These are phyloP conservation scores for Amphiprion ocellaris DNA, from an alignment of 2,113 vertebrate genomes.

Conservation along the genomic window DNA sequence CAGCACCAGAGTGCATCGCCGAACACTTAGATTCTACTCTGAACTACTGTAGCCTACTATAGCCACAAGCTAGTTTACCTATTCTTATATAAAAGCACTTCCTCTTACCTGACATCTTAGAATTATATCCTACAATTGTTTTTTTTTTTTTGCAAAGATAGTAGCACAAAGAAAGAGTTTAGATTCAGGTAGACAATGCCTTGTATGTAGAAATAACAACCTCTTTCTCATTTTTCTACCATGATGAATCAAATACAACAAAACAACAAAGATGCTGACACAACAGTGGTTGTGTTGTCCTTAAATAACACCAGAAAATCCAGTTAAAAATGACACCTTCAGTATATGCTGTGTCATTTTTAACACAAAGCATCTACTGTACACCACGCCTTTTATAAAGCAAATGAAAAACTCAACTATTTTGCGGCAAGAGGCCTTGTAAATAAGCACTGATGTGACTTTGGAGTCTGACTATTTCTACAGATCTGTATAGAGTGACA, in stretches of 20 bases:
- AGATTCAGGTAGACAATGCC: slow-evolving; percentile 88
- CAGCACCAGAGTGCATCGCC: slow-evolving; percentile 75
- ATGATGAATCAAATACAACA: slow-evolving; percentile 43
- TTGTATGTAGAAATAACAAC: slow-evolving; percentile 85
- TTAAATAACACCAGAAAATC: slow-evolving; percentile 37
- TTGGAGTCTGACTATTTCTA: slow-evolving; percentile 86
- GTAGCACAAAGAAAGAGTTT: slow-evolving; percentile 86
- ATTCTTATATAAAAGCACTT: slow-evolving; percentile 86
- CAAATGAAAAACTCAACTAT: slow-evolving; percentile 63
- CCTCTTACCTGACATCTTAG: slow-evolving; percentile 64
- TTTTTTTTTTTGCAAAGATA: slow-evolving; percentile 75
- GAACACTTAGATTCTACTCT: slow-evolving; percentile 79
- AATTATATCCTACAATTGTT: slow-evolving; percentile 79
- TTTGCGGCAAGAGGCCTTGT: slow-evolving; percentile 83
- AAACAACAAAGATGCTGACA: slow-evolving; percentile 32
- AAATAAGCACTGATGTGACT: slow-evolving; percentile 81
- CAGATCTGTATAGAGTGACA: slow-evolving; percentile 81
- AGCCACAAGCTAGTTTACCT: slow-evolving; percentile 82
- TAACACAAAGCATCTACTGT: slow-evolving; percentile 43
- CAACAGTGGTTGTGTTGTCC: slow-evolving; percentile 32
- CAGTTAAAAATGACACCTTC: slow-evolving; percentile 49
- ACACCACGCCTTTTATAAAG: slow-evolving; percentile 59
- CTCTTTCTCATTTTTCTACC: slow-evolving; percentile 85
- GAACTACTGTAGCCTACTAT: slow-evolving; percentile 80
- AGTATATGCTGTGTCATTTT: slow-evolving; percentile 50